These are phyloP conservation scores for Etheostoma nigrum DNA, from an alignment of 2,797 vertebrate species.

Conservation along the genomic window DNA sequence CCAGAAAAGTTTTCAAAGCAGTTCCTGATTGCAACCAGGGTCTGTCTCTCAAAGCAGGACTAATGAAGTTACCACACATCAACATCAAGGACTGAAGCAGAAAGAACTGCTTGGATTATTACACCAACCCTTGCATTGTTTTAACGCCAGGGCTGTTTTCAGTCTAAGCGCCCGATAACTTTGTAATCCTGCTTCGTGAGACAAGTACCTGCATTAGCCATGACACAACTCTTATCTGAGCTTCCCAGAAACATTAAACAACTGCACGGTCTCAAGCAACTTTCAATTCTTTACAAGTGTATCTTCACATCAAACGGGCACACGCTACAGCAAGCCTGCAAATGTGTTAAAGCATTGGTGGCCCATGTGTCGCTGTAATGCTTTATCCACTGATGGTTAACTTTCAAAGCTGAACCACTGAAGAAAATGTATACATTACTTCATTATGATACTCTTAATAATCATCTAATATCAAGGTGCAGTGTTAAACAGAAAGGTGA, in stretches of 20 bases:
- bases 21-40: not conserved
- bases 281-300: conserved; percentile 30
- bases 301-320: not conserved
- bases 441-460: not conserved
- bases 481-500: not conserved
- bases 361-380: not conserved
- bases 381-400: not conserved
- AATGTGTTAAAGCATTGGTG: not conserved
- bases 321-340: conserved; percentile 10
- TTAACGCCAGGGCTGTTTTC: not conserved
- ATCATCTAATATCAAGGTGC: not conserved
- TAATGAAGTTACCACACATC: not conserved
- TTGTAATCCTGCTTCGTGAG: not conserved
- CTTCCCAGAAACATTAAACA: not conserved
- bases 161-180: not conserved
- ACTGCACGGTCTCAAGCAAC: not conserved
- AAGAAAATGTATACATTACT: not conserved
- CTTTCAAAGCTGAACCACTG: not conserved
- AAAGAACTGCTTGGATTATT: not conserved
- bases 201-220: not conserved
- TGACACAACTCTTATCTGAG: not conserved
- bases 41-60: not conserved
- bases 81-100: not conserved
- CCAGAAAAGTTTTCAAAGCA: conserved; percentile 1
- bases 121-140: not conserved